A percentile compares a stretch with the other conserved stretches of the same genome.
Conservation (phyloP, 2,113 vertebrate species). For the Neodontobutis hainanensis region DNA sequence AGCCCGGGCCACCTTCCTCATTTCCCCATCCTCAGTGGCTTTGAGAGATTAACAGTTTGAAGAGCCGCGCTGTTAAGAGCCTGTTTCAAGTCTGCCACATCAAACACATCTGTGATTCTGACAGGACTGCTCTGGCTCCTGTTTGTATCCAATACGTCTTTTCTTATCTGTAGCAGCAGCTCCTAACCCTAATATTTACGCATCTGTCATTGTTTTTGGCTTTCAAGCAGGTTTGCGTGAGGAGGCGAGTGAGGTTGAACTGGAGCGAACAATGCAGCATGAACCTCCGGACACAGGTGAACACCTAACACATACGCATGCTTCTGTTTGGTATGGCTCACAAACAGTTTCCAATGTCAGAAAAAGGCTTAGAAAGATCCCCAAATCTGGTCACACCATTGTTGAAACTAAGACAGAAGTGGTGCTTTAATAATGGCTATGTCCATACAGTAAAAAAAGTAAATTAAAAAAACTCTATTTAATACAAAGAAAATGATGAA, state of each 20-base stretch:
- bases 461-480: too few species aligned
- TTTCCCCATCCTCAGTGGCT: slow-evolving; percentile 57
- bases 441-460: too few species aligned
- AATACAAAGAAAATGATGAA: too few species aligned
- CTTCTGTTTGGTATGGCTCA: neutral
- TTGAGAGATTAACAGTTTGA: slow-evolving; percentile 74
- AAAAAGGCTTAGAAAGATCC: too few species aligned
- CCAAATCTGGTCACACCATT: too few species aligned
- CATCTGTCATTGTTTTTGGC: slow-evolving; percentile 22
- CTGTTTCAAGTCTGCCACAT: slow-evolving; percentile 65
- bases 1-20: neutral
- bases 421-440: too few species aligned
- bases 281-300: slow-evolving; percentile 3
- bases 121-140: slow-evolving; percentile 59
- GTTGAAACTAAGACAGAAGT: too few species aligned
- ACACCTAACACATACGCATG: neutral
- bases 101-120: slow-evolving; percentile 70
- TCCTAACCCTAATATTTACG: slow-evolving; percentile 33
- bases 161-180: slow-evolving; percentile 59
- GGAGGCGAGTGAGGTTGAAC: neutral
- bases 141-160: slow-evolving; percentile 21
- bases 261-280: slow-evolving; percentile 8
- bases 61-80: slow-evolving; percentile 62
- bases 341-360: too few species aligned
- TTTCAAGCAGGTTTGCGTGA: slow-evolving; percentile 4